These are phyloP conservation scores for Sipha flava DNA, from an alignment of 1,140 invertebrate genomes.

Conservation along the genomic window DNA sequence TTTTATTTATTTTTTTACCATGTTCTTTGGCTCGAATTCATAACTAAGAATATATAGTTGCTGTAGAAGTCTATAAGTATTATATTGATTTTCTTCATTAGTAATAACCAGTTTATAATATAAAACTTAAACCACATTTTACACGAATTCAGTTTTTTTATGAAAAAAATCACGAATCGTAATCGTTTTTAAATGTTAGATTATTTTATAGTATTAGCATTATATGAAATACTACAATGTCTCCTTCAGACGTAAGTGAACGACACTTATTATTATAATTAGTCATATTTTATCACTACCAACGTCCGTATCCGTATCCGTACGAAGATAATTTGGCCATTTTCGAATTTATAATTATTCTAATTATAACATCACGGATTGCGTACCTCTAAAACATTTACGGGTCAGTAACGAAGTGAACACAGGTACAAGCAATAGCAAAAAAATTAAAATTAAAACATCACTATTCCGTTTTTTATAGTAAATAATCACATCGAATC, in stretches of 20 bases:
- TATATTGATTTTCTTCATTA: background rate
- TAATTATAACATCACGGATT: no score
- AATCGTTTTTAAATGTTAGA: background rate
- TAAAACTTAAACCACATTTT: background rate
- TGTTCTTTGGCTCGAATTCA: background rate
- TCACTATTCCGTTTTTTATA: no score
- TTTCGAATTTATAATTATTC: no score
- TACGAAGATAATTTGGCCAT: no score
- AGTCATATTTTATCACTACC: no score
- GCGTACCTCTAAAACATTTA: no score
- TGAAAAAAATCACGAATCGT: background rate
- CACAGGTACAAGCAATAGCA: no score
- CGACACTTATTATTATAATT: background rate
- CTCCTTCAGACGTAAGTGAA: background rate
- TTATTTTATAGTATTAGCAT: background rate
- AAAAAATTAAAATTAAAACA: no score
- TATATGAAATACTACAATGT: background rate
- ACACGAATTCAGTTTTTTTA: background rate
- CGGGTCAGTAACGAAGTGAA: no score
- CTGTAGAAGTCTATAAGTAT: background rate
- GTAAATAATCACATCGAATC: no score
- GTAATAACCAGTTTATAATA: constrained; percentile 7
- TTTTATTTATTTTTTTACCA: no score
- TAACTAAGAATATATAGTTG: constrained; percentile 6
- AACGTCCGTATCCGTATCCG: no score